Conservation (phyloP, 2,797 vertebrate species). For the Rallus crepitans region DNA sequence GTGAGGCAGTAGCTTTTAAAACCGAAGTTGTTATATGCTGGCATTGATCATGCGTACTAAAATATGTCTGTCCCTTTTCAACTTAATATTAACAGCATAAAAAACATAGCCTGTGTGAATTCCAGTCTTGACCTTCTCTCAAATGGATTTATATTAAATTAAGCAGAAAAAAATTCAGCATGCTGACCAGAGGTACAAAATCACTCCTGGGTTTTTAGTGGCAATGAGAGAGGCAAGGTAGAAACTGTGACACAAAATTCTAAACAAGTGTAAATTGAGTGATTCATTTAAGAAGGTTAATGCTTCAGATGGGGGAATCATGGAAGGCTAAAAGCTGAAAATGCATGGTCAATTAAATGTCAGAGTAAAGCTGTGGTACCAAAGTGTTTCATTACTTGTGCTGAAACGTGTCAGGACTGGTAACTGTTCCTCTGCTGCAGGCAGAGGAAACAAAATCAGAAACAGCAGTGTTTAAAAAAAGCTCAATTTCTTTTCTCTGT, state of each 20-base stretch:
- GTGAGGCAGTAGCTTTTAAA: background rate
- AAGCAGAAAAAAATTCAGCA: background rate
- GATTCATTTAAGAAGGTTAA: background rate
- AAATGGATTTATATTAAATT: background rate
- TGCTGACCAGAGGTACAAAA: background rate
- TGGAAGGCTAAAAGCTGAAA: slow-evolving; percentile 1
- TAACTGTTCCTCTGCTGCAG: background rate
- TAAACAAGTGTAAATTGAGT: slow-evolving; percentile 15
- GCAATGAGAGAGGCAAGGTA: background rate
- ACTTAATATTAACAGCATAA: background rate
- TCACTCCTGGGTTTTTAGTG: background rate
- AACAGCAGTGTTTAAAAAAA: background rate
- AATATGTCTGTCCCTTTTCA: background rate
- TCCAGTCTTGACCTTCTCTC: background rate
- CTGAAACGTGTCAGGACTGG: background rate
- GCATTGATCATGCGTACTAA: background rate
- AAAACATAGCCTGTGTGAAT: background rate
- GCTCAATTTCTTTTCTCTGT: background rate
- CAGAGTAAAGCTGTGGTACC: background rate
- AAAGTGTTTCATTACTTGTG: slow-evolving; percentile 18
- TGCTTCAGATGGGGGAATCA: background rate
- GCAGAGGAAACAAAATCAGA: background rate
- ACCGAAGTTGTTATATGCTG: background rate
- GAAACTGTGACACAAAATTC: background rate
- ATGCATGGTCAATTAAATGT: slow-evolving; percentile 20